Conservation (phyloP, 2,113 vertebrate species). For the Lathamus discolor region DNA sequence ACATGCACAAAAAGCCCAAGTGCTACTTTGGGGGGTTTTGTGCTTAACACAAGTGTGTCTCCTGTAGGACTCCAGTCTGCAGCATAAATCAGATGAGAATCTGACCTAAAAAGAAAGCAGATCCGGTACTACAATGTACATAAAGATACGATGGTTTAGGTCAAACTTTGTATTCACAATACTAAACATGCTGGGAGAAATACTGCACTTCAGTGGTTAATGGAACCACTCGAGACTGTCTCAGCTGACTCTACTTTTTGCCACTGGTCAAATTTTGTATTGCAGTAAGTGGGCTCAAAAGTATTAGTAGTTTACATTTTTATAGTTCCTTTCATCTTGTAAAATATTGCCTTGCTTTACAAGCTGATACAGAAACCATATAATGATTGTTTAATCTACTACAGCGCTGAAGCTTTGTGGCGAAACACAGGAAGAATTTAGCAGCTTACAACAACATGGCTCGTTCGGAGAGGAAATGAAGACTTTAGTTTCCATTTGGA, state of each 20-base stretch:
- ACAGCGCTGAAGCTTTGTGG: neutral
- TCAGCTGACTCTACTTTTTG: neutral
- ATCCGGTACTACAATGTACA: neutral
- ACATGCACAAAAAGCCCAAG: neutral
- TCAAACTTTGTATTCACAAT: neutral
- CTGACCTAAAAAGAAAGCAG: neutral
- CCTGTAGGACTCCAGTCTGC: neutral
- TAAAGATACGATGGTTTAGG: slow-evolving; percentile 12
- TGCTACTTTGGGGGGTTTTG: neutral
- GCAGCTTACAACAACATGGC: neutral
- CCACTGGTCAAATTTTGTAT: neutral
- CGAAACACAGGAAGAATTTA: slow-evolving; percentile 22
- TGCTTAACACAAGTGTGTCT: neutral
- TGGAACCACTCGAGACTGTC: neutral
- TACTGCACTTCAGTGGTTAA: neutral
- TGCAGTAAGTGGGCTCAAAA: neutral
- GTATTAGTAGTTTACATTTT: slow-evolving; percentile 22
- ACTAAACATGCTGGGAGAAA: slow-evolving; percentile 1
- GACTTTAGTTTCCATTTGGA: neutral
- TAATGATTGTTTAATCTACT: slow-evolving; percentile 1
- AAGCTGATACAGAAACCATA: neutral
- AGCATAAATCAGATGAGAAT: neutral
- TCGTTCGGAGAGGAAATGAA: neutral
- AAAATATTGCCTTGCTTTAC: slow-evolving; percentile 5
- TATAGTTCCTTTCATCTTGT: neutral